Base-by-base conservation (phyloP, 2,888 invertebrate species). In the Ochropleura leucogaster region DNA sequence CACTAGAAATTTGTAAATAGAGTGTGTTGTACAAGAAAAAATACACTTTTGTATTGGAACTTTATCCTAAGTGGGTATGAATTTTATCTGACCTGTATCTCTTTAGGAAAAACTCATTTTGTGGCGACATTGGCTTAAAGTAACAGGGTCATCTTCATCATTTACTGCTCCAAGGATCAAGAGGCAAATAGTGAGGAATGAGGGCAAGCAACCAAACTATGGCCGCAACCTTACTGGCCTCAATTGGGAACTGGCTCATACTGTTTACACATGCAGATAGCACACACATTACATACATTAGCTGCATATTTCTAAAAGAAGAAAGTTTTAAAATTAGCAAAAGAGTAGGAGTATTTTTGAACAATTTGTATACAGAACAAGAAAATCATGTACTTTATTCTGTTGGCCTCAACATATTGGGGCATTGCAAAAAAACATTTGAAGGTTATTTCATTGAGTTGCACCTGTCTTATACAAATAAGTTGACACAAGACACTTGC, bases 251-350 rank as follows among this genome's bases (percentile, higher is more conserved):
- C 49, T 40, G 10, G 51, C 20, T 47, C 47, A 47, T 4, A 30
- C 47, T 72, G 80, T 79, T 72, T 84, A 79, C 68, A 30, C 57
- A 60, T 1, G 51, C 62, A 57, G 60, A 79, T 67, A 83, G 7
- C 80, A 62, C 40, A 59, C 14, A 44, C 20, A 30, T 10, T 16
- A 14, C 5, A 12, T 60, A 53, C 67, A 30, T 30, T 74, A 1
- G 49, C 30, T n/a, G 30, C 40, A 47, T 57, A 20, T 30, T 60
- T 49, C 30, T 51, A 6, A 30, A 6, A 30, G 5, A 7, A 60
- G 5, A 60, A 44, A 12, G 16, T 30, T 60, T 12, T 16, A 18
- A n/a, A 0, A 47, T 47, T 47, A 57, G 42, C 20, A 42, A 46
- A 10, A 73, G 10, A 53, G 30, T 30, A 30, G 30, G 10, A 53